These are phyloP conservation scores for Mus spretus DNA, from an alignment of 2,797 vertebrate genomes.

Conservation along the genomic window DNA sequence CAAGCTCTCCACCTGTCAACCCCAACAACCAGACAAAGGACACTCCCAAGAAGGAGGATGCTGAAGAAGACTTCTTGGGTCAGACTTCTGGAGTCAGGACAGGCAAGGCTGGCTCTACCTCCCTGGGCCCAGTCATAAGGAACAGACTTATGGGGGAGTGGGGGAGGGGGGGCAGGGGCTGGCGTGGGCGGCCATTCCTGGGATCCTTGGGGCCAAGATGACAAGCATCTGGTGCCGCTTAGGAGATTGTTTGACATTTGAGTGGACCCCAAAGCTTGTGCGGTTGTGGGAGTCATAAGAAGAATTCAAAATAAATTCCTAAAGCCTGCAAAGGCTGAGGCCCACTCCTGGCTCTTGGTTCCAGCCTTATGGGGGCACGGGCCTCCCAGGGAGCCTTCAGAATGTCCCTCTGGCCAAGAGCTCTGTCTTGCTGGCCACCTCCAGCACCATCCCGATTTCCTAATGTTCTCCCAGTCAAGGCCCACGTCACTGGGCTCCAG, in stretches of 20 bases:
- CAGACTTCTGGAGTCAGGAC: background rate
- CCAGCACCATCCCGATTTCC: background rate
- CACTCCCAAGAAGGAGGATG: background rate
- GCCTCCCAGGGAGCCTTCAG: constrained; percentile 68
- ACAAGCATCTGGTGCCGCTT: constrained; percentile 83
- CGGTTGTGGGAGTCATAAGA: constrained; percentile 83
- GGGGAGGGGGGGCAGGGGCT: background rate
- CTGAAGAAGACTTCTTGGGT: background rate
- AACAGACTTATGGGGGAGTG: background rate
- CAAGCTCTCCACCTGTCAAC: background rate
- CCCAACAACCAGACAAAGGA: background rate
- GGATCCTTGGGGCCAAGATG: constrained; percentile 40
- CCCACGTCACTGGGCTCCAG: background rate
- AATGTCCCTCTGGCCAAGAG: constrained; percentile 10
- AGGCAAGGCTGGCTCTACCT: background rate
- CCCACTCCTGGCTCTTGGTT: constrained; percentile 62
- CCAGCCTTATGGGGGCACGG: constrained; percentile 44
- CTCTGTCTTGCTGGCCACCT: background rate
- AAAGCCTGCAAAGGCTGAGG: constrained; percentile 71
- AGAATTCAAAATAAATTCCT: constrained; percentile 84
- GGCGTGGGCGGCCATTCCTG: constrained; percentile 26
- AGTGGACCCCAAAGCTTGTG: constrained; percentile 80
- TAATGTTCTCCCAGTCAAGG: background rate
- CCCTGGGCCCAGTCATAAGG: background rate
- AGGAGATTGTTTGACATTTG: constrained; percentile 83